Base-by-base conservation (phyloP, 2,888 invertebrate genomes). In the Tiphia femorata region DNA sequence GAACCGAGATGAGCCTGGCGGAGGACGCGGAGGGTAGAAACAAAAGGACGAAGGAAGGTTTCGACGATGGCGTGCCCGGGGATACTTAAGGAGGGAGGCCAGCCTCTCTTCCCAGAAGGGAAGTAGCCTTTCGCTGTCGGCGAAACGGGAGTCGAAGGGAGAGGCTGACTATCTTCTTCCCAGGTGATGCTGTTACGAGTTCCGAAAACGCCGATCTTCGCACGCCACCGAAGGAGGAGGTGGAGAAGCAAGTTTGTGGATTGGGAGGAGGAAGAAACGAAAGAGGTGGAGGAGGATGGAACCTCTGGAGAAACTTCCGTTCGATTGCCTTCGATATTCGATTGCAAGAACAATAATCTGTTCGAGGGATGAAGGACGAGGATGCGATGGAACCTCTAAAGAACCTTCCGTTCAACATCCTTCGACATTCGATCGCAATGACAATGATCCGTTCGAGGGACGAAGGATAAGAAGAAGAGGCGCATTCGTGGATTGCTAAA, bases 61-160 rank as follows among this genome's bases (percentile, higher is more conserved):
- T 73, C 54, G 69, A 71, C 75, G 77, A 79, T 80, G 77, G 79
- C 80, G 80, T 80, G 79, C 72, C 71, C 76, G 65, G 53, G 70
- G 77, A 77, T 76, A 79, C 77, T 79, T 80, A 77, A 68, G 68
- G 64, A 67, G 64, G 62, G 65, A 66, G 56, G 61, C 64, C 64
- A 60, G 67, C 64, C 65, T 67, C 67, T 68, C 62, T 77, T 76
- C 77, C 70, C 67, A 73, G 76, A 75, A 75, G 76, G 75, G 73
- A 76, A 73, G 74, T 72, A 61, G 67, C 64, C 55, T 64, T 64
- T 66, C 63, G 67, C 63, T 63, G 61, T 54, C 59, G 73, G 72
- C 70, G 66, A 66, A 69, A 66, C 71, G 64, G 73, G 71, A 71
- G 66, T 73, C 67, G 61, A 61, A n/a, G 47, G 53, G 23, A 42